A percentile compares a stretch with the other conserved stretches of the same genome.
These are phyloP conservation scores for Acanthisitta chloris DNA, from an alignment of 2,113 vertebrate species.

Conservation along the genomic window DNA sequence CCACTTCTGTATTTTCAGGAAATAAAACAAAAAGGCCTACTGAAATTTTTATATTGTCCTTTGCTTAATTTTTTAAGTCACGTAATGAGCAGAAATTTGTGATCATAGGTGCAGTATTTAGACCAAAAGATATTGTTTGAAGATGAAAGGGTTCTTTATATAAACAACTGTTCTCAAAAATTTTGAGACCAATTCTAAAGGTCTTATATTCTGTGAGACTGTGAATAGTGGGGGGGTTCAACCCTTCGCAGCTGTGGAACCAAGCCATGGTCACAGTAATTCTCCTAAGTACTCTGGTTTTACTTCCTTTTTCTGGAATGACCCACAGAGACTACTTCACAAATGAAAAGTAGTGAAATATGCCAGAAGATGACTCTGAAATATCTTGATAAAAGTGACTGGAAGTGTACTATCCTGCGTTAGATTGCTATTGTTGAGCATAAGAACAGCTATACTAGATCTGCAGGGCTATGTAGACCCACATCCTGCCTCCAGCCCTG, in stretches of 20 bases:
- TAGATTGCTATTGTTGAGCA: background rate
- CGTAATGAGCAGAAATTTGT: slow-evolving; percentile 3
- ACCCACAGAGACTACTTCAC: background rate
- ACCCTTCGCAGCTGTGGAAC: background rate
- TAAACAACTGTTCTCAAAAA: background rate
- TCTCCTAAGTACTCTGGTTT: background rate
- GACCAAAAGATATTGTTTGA: background rate
- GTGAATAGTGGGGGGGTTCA: background rate
- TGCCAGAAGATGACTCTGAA: background rate
- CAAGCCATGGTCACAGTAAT: background rate
- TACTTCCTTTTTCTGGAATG: slow-evolving; percentile 17
- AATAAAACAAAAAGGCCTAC: slow-evolving; percentile 2
- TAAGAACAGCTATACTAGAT: background rate
- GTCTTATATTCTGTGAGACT: background rate
- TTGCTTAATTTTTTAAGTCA: slow-evolving; percentile 34
- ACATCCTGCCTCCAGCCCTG: background rate
- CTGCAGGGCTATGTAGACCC: background rate
- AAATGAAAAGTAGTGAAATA: background rate
- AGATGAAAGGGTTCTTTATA: background rate
- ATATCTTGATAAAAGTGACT: background rate
- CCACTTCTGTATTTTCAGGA: slow-evolving; percentile 64
- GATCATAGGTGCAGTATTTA: background rate
- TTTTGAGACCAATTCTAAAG: background rate
- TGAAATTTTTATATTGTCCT: slow-evolving; percentile 11
- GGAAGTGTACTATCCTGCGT: background rate